Evolutionary conservation across 92 coral and sea anemone species (phyloP).

Genomic region (Anthopleura xanthogrammica): DNA sequence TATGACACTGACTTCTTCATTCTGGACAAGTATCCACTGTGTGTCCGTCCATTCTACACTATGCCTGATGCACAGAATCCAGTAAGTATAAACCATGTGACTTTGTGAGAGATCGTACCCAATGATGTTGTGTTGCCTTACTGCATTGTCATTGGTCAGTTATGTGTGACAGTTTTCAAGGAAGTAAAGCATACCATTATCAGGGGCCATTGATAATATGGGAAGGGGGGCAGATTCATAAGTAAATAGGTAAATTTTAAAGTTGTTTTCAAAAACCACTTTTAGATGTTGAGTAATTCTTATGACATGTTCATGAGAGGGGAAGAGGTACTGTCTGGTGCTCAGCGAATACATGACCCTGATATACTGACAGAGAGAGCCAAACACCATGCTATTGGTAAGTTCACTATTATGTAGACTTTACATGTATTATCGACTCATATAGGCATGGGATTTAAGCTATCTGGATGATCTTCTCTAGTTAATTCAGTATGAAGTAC

Average conservation of each 20-base stretch:
- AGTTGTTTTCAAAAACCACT: too few relatives aligned
- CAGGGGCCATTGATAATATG: too few relatives aligned
- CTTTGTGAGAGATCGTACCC: neutral
- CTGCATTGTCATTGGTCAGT: too few relatives aligned
- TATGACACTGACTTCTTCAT: slow-evolving; percentile 98
- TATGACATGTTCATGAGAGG: slow-evolving; percentile 99
- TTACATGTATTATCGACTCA: too few relatives aligned
- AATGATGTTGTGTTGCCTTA: neutral
- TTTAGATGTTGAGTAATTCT: slow-evolving; percentile 84
- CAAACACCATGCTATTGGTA: slow-evolving; percentile 83
- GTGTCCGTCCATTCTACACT: slow-evolving; percentile 95
- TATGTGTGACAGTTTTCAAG: too few relatives aligned
- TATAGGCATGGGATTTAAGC: too few relatives aligned
- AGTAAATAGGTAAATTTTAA: too few relatives aligned
- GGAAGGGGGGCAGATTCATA: too few relatives aligned
- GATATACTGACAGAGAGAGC: slow-evolving; percentile 85
- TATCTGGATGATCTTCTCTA: too few relatives aligned
- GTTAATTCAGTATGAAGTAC: neutral
- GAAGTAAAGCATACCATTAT: too few relatives aligned
- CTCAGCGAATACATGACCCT: slow-evolving; percentile 96
- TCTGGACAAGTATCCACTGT: slow-evolving; percentile 96
- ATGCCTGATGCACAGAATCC: slow-evolving; percentile 94
- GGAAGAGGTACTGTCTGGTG: slow-evolving; percentile 95
- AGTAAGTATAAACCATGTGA: slow-evolving; percentile 40
- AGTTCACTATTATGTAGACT: too few relatives aligned